Evolutionary conservation across 2,113 vertebrate genomes (phyloP), one percentile per base, ranked within the genome.

Genomic region (Microcebus tavaratra): DNA sequence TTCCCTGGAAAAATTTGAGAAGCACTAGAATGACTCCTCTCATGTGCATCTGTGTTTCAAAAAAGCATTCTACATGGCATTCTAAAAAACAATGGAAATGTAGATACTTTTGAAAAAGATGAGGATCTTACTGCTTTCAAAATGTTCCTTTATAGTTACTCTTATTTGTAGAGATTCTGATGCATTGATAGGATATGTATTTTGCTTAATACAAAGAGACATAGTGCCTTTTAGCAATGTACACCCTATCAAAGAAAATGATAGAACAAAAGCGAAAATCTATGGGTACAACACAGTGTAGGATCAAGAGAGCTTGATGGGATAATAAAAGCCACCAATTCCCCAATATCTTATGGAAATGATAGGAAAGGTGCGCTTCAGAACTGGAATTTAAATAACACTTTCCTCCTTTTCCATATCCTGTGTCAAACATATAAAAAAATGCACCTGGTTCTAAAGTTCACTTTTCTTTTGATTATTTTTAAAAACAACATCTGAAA

Each of bases 161-260:
- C 85, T 91, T 48, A 57, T 93, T 94, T 86, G 65, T 15, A 88
- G 31, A 91, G 50, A 94, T 92, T 84, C 57, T 86, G 18, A 67
- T 78, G 3, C 15, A 78, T 14, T 73, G 23, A 29, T 4, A 45
- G 29, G 7, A 42, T 25, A 34, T 78, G 53, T 23, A 48, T 86
- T 73, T 83, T 76, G 10, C 65, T 76, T 82, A 78, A 59, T 70
- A 50, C 25, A 48, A 84, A 83, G 34, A 76, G 31, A 76, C 3
- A 17, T 63, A 23, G 72, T 93, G 27, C 17, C 25, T 70, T 95
- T 76, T 83, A 76, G 23, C 67, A 61, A 34, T 67, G 31, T 36
- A 72, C 8, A 63, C 53, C 53, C 15, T 50, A 76, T 45, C 63
- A 80, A 53, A 81, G 29, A 15, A 90, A 95, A 93, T 78, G 93